Evolutionary conservation across 2,113 vertebrate genomes (phyloP).

Genomic region (Rhinogobius similis): DNA sequence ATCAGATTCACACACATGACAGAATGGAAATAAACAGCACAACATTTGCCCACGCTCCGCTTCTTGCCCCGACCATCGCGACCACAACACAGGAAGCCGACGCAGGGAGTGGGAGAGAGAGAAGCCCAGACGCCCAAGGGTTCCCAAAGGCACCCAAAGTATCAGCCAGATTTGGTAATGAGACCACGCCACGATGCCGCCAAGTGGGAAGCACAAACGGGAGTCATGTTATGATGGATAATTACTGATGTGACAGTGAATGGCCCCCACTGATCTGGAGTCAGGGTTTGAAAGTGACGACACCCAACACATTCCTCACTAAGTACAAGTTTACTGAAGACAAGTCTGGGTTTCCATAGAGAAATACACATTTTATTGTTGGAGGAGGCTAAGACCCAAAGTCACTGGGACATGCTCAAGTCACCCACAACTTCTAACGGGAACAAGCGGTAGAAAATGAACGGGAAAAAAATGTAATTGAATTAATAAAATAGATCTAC

Average conservation of each 20-base stretch:
- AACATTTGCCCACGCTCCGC: slow-evolving; percentile 65
- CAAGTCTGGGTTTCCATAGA: slow-evolving; percentile 11
- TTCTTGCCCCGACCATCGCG: slow-evolving; percentile 57
- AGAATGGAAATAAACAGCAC: slow-evolving; percentile 80
- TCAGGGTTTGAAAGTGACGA: slow-evolving; percentile 22
- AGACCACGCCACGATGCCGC: slow-evolving; percentile 56
- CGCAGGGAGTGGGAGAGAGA: slow-evolving; percentile 46
- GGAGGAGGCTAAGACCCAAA: too few relatives aligned
- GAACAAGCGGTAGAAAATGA: too few relatives aligned
- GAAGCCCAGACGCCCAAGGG: slow-evolving; percentile 43
- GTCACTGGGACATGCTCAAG: too few relatives aligned
- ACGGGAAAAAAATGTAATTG: too few relatives aligned
- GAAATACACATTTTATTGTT: background rate
- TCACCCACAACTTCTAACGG: too few relatives aligned
- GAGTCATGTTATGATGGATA: slow-evolving; percentile 54
- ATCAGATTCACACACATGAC: slow-evolving; percentile 82
- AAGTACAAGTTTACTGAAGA: slow-evolving; percentile 33
- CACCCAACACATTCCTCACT: slow-evolving; percentile 15
- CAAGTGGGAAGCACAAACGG: slow-evolving; percentile 58
- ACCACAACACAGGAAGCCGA: slow-evolving; percentile 71
- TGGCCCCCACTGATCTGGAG: slow-evolving; percentile 30
- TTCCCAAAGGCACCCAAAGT: slow-evolving; percentile 47
- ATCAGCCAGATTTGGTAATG: slow-evolving; percentile 66
- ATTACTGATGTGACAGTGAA: slow-evolving; percentile 49
- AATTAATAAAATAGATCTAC: background rate